phyloP scores from a whole-genome alignment of 2,888 invertebrate genomes.

The Hanleya hanleyi region DNA sequence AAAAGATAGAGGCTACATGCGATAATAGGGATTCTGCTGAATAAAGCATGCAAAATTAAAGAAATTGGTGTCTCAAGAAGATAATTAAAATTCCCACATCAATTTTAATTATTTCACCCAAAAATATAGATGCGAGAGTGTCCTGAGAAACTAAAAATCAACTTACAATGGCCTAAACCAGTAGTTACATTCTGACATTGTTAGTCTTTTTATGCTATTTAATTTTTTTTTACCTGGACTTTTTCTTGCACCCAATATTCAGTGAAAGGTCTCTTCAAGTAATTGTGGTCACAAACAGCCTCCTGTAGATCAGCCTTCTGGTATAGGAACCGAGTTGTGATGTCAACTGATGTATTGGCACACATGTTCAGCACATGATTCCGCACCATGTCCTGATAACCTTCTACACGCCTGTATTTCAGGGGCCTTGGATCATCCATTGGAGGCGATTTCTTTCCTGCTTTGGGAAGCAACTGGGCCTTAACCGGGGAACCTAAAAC shows the following conservation, averaged over 20 bases:
- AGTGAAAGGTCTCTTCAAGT: conserved; percentile 12
- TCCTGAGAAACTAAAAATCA: no score
- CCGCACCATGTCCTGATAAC: conserved; percentile 25
- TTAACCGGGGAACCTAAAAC: conserved; percentile 24
- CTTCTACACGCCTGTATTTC: conserved; percentile 11
- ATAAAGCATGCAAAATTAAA: no score
- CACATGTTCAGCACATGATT: conserved; percentile 10
- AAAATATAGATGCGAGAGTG: no score
- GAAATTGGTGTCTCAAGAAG: no score
- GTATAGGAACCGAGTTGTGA: conserved; percentile 16
- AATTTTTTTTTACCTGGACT: conserved; percentile 16
- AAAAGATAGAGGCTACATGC: no score
- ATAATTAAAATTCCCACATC: no score
- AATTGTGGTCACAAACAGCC: conserved; percentile 20
- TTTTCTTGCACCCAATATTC: conserved; percentile 28
- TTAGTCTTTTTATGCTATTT: no score
- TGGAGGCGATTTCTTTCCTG: not conserved
- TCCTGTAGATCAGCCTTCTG: conserved; percentile 8
- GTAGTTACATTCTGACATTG: no score
- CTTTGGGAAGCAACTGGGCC: conserved; percentile 5
- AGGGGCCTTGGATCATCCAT: conserved; percentile 25
- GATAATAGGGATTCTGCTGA: no score
- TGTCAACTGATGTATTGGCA: not conserved
- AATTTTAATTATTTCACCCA: no score
- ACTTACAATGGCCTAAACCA: no score